These are phyloP conservation scores for Pomacea maculata DNA, from an alignment of 1,140 invertebrate genomes.

Conservation along the genomic window DNA sequence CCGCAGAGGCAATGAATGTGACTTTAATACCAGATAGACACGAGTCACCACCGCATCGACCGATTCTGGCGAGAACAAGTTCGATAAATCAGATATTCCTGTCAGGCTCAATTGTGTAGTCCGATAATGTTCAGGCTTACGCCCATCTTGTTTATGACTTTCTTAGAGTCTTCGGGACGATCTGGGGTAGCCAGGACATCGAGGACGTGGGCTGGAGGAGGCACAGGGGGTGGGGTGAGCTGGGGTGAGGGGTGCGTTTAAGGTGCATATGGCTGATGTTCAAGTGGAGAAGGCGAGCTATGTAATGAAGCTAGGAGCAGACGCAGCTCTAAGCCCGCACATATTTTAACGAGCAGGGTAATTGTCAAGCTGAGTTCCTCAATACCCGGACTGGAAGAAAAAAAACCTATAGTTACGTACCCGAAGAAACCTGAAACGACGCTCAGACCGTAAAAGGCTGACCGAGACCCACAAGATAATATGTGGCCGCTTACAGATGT, in stretches of 20 bases:
- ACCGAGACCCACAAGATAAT: not conserved
- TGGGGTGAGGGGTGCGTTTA: no score
- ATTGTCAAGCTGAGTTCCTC: not conserved
- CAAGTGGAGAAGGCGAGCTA: no score
- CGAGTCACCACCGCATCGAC: not conserved
- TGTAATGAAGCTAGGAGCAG: no score
- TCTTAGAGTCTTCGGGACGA: no score
- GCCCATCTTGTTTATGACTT: not conserved
- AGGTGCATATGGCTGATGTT: no score
- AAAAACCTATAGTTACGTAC: not conserved
- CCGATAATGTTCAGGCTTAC: not conserved
- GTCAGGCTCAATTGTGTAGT: not conserved
- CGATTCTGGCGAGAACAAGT: not conserved
- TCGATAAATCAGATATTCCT: constrained; percentile 5
- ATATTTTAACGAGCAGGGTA: not conserved
- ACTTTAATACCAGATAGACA: constrained; percentile 8
- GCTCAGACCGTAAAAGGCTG: not conserved
- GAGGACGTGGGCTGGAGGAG: no score
- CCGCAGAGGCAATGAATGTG: not conserved
- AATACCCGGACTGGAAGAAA: not conserved
- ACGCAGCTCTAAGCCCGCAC: not conserved
- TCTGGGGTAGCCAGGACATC: no score
- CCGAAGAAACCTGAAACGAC: not conserved
- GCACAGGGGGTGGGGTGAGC: no score
- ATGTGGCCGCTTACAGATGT: not conserved